Base-by-base conservation (phyloP, 2,888 invertebrate genomes). In the Drosophila mettleri region DNA sequence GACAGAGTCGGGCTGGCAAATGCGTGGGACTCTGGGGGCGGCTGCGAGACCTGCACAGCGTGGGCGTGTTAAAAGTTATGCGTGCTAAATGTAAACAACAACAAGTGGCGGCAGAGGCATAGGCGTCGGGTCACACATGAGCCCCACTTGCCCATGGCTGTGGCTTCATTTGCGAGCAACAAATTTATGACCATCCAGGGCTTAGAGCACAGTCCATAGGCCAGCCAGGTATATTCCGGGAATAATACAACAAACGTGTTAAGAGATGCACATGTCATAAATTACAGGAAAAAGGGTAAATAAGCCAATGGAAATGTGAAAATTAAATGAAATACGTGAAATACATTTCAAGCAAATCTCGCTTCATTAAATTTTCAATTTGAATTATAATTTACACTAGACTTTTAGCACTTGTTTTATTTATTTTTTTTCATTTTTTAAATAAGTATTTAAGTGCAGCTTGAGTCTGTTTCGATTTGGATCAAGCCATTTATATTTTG, bases 21-120 rank as follows among this genome's bases (percentile, higher is more conserved):
- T 8, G 63, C 27, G 18, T 43, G 49, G 49, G n/a, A 5, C 10
- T 2, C 8, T 7, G 46, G 12, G 8, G 3, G 18, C n/a, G 16
- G 2, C 16, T n/a, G n/a, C 3, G 38, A 12, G 2, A 61, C 24
- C 27, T 48, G 31, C 41, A 18, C 18, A 20, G 67, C 45, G 70
- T 77, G 63, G 55, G 68, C 53, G 63, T 59, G 49, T 39, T 64
- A 24, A 61, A 67, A 71, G 78, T 66, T 68, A 78, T 69, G 64
- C 63, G 60, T 68, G 73, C 53, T 55, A 66, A 81, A 58, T 80
- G 80, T 83, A 80, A 83, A 76, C 84, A 84, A 83, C 60, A 80
- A 59, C 62, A 51, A 55, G 75, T 22, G 46, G 31, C 2, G 14
- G 59, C 58, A 55, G 51, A 1, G 3, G 3, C 6, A 18, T 10